Evolutionary conservation across 2,888 invertebrate genomes (phyloP), one percentile per base, ranked within the genome.

Genomic region (Eilema sororculum): DNA sequence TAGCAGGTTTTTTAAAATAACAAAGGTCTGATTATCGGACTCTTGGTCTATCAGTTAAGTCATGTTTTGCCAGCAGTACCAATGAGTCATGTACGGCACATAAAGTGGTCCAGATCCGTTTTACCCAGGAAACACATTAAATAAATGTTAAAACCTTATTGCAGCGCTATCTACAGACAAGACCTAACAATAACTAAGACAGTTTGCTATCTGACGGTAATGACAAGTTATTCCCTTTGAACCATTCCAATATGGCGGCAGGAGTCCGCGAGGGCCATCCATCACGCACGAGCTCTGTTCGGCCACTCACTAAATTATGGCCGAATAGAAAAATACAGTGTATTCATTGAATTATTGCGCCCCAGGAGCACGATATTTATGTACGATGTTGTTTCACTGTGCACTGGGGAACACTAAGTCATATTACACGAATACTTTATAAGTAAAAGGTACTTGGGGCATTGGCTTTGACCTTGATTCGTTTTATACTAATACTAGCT

Each of bases 221-320:
- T 28, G 28, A 22, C 30, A 8, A 56, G n/a, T n/a, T n/a, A 56
- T 6, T 13, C 9, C 25, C 41, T 22, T 9, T 8, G 16, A 41
- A 60, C 46, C 22, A 22, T 59, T 41, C 0, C 67, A 22, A 46
- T 22, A 24, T 46, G 41, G 41, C 28, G 41, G 41, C 28, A 59
- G 16, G 13, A 16, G 46, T 52, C 46, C 59, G 8, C 28, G 22
- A 46, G 25, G 59, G 22, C 46, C 60, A 67, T 67, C 30, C 46
- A 60, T 67, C 60, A 67, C n/a, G 28, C 64, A n/a, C n/a, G 13
- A 52, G n/a, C 65, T 33, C 5, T 57, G 22, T 56, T 56, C 57
- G 10, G 10, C 64, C 16, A 22, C 52, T 52, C 33, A 24, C 57
- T 57, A 65, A n/a, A 65, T 65, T 65, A 57, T 52, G 10, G 10